Conservation (phyloP, 2,888 invertebrate species). For the Trachelus tabidus region DNA sequence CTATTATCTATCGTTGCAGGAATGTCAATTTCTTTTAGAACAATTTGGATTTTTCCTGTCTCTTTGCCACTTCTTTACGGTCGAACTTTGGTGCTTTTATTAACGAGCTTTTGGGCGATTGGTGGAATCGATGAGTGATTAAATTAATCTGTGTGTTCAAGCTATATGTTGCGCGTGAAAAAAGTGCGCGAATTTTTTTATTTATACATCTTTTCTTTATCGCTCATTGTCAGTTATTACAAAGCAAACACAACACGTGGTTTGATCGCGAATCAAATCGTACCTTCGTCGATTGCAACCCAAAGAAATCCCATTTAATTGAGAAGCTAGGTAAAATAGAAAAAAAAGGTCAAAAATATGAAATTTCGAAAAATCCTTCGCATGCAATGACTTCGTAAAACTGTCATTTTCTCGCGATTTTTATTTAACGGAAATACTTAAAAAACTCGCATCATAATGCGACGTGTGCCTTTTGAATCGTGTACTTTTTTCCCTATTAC, state of each 20-base stretch:
- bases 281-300: too few species aligned
- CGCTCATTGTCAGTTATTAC: background rate
- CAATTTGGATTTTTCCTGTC: background rate
- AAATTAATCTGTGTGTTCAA: background rate
- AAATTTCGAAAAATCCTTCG: too few species aligned
- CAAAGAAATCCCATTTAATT: too few species aligned
- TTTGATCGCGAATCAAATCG: too few species aligned
- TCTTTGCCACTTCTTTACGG: background rate
- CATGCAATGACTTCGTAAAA: too few species aligned
- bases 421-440: background rate
- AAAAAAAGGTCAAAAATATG: too few species aligned
- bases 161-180: background rate
- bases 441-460: background rate
- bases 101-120: background rate
- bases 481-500: background rate
- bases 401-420: too few species aligned
- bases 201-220: background rate
- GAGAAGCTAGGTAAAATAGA: too few species aligned
- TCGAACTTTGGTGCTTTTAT: background rate
- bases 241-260: background rate
- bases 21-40: background rate
- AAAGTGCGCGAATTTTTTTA: background rate
- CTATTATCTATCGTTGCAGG: background rate
- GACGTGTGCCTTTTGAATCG: background rate
- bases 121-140: background rate